These are phyloP conservation scores for Scyliorhinus canicula DNA, from an alignment of 2,797 vertebrate species.

Conservation along the genomic window DNA sequence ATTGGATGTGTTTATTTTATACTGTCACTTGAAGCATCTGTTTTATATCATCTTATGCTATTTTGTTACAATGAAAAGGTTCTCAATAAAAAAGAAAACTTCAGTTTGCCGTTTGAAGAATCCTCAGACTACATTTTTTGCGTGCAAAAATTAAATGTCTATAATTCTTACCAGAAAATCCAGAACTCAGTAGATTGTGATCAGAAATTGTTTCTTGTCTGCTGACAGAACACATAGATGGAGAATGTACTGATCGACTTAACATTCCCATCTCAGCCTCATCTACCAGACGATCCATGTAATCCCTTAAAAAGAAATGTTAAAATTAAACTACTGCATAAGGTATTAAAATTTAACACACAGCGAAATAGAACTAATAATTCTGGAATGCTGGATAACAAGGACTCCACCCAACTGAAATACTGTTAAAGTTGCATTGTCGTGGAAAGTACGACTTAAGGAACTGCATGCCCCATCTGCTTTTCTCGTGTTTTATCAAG, in stretches of 20 bases:
- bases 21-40: too few species aligned
- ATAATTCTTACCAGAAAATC: constrained; percentile 77
- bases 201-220: constrained; percentile 76
- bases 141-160: background rate
- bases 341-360: background rate
- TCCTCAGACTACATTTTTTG: background rate
- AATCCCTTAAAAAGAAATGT: constrained; percentile 63
- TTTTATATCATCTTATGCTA: too few species aligned
- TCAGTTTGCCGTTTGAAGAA: background rate
- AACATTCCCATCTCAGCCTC: constrained; percentile 76
- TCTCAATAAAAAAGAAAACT: too few species aligned
- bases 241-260: constrained; percentile 75
- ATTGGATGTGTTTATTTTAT: too few species aligned
- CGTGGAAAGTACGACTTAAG: background rate
- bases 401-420: background rate
- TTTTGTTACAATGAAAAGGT: too few species aligned
- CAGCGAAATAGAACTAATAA: background rate
- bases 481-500: background rate
- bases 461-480: background rate
- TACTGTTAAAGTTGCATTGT: background rate
- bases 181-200: constrained; percentile 88
- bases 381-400: background rate
- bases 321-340: background rate
- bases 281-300: constrained; percentile 94
- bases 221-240: constrained; percentile 68